Evolutionary conservation across 2,113 vertebrate species (phyloP).

Genomic region (Hippopotamus amphibius): DNA sequence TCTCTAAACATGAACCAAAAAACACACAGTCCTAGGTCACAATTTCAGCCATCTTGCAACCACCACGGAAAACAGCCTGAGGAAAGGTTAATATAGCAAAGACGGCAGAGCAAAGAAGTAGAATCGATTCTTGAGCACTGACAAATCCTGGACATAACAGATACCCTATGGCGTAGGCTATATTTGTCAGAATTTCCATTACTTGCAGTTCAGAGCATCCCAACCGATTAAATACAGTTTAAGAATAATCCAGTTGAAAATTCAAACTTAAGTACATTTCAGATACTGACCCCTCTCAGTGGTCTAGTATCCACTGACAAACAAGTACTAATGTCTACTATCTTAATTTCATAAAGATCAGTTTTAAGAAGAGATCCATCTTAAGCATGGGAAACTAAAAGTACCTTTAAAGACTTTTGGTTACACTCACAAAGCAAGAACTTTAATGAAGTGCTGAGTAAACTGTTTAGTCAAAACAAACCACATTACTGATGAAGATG

Average conservation of each 20-base stretch:
- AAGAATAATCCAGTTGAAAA: constrained; percentile 30
- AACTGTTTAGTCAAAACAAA: constrained; percentile 1
- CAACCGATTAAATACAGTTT: not conserved
- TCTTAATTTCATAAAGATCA: constrained; percentile 33
- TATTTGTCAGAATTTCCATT: constrained; percentile 56
- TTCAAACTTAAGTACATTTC: constrained; percentile 17
- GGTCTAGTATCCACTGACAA: not conserved
- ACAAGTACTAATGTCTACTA: not conserved
- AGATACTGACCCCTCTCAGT: not conserved
- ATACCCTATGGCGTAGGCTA: not conserved
- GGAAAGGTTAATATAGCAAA: not conserved
- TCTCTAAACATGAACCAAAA: not conserved
- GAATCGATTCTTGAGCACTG: not conserved
- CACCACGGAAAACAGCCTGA: not conserved
- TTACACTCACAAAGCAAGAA: constrained; percentile 1
- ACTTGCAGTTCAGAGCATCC: not conserved
- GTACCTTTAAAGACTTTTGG: not conserved
- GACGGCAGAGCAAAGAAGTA: not conserved
- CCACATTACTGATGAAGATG: not conserved
- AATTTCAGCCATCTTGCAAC: not conserved
- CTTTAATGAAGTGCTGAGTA: not conserved
- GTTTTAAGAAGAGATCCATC: constrained; percentile 2
- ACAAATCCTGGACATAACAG: constrained; percentile 39
- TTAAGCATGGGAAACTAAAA: not conserved
- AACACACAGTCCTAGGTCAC: not conserved